phyloP scores from a whole-genome alignment of 1,140 invertebrate genomes.

The Plectus sambesii region DNA sequence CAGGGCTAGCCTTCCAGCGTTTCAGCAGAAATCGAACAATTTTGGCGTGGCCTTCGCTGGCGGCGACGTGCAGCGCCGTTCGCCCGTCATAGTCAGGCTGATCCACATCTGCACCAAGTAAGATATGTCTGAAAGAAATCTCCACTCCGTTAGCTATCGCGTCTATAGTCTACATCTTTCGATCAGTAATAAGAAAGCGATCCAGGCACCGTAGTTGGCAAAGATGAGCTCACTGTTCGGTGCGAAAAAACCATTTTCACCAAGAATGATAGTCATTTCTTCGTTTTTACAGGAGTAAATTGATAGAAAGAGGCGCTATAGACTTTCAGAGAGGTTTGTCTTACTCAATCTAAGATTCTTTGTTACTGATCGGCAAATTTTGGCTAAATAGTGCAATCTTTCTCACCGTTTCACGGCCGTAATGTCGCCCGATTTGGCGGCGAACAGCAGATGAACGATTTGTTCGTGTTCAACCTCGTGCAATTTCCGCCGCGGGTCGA shows the following conservation, averaged over 20 bases:
- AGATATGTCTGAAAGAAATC: conserved; percentile 19
- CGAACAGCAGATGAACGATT: conserved; percentile 81
- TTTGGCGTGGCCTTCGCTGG: conserved; percentile 44
- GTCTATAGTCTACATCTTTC: no score
- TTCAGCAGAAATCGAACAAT: conserved; percentile 50
- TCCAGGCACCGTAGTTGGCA: no score
- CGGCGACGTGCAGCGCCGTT: conserved; percentile 48
- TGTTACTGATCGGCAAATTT: no score
- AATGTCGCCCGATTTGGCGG: conserved; percentile 75
- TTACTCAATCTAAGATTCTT: no score
- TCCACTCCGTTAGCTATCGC: neutral
- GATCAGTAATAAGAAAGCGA: no score
- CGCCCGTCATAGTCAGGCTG: conserved; percentile 73
- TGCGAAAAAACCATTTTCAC: no score
- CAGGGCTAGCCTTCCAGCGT: conserved; percentile 63
- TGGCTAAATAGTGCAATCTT: no score
- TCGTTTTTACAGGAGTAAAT: no score
- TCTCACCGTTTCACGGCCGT: conserved; percentile 70
- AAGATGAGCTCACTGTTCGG: no score
- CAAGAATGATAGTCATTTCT: no score
- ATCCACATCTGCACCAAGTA: conserved; percentile 54
- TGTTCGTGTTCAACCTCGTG: conserved; percentile 81
- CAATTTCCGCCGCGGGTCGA: conserved; percentile 71
- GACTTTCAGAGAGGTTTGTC: no score
- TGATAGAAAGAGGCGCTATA: no score